A percentile compares a stretch with the other conserved stretches of the same genome.
These are phyloP conservation scores for Psittacus erithacus DNA, from an alignment of 2,113 vertebrate species.

Conservation along the genomic window DNA sequence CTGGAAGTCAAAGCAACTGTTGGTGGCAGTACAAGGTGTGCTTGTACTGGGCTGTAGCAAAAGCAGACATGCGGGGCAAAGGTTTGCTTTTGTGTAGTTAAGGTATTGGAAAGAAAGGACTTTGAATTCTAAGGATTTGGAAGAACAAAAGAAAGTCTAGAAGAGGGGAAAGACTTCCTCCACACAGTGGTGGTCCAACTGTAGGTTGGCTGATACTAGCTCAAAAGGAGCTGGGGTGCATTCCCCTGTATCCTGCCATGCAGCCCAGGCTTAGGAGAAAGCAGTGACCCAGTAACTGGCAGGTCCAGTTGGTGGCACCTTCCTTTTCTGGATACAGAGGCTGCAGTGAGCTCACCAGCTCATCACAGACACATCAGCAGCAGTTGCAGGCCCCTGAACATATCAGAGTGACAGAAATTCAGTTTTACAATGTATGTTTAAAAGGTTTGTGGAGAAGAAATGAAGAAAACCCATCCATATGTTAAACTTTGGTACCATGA, in stretches of 20 bases:
- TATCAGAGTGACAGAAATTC: accelerated
- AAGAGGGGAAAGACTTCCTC: neutral
- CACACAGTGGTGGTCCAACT: neutral
- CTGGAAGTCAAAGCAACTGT: neutral
- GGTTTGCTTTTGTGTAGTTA: neutral
- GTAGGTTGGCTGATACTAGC: neutral
- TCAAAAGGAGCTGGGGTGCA: neutral
- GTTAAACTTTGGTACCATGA: neutral
- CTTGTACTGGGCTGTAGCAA: neutral
- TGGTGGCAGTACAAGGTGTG: neutral
- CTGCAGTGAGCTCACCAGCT: neutral
- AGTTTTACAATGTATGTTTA: neutral
- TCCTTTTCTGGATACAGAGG: neutral
- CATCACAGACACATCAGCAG: neutral
- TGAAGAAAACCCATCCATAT: accelerated
- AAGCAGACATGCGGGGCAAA: neutral
- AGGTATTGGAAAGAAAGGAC: neutral
- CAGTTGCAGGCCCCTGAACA: neutral
- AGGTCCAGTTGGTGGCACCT: neutral
- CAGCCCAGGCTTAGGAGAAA: neutral
- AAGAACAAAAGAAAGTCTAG: neutral
- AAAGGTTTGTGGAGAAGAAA: neutral
- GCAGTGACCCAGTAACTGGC: neutral
- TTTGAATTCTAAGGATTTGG: neutral
- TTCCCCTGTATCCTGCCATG: neutral